Evolutionary conservation across 2,888 invertebrate genomes (phyloP), one percentile per base, ranked within the genome.

Genomic region (Dynastes grantii): DNA sequence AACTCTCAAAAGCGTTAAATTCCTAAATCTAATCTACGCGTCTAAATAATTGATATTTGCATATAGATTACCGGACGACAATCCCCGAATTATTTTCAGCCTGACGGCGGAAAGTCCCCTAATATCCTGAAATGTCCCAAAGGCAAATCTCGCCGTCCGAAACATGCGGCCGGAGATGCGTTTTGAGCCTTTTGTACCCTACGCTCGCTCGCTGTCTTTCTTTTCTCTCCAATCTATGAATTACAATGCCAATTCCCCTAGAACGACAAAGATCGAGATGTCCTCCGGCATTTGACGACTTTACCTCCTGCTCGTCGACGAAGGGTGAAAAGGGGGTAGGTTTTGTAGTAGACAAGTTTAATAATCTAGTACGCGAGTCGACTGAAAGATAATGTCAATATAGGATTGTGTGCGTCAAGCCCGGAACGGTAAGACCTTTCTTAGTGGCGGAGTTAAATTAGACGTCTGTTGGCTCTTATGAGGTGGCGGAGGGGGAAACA

Each of bases 301-400:
- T 45, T 45, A 45, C 45, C 45, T 45, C 45, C 11, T 8, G 45
- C 11, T 45, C 45, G 45, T 45, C 8, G 55, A 53, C 5, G n/a
- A 16, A 9, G 8, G 22, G 8, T 8, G 22, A 13, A 5, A 37
- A 37, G n/a, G 5, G 32, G 29, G 32, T 37, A 11, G 32, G 64
- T 64, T 76, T 64, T 76, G 64, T 64, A 51, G 32, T 51, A 76
- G 76, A 76, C 76, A 76, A 76, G 49, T 76, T 76, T 76, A 76
- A 67, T 55, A 76, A 67, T 76, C 51, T 64, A 63, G 63, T 63
- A 76, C 76, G 53, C 45, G 58, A 76, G 29, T 37, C 37, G 76
- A 65, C 51, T 55, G 32, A 67, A 76, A 67, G 76, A 76, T 76
- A 76, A 55, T 67, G 64, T 65, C 76, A 51, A 76, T 76, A 76